A percentile compares a stretch with the other conserved stretches of the same genome.
Evolutionary conservation across 1,140 invertebrate genomes (phyloP).

Genomic region (Papilio polyxenes): DNA sequence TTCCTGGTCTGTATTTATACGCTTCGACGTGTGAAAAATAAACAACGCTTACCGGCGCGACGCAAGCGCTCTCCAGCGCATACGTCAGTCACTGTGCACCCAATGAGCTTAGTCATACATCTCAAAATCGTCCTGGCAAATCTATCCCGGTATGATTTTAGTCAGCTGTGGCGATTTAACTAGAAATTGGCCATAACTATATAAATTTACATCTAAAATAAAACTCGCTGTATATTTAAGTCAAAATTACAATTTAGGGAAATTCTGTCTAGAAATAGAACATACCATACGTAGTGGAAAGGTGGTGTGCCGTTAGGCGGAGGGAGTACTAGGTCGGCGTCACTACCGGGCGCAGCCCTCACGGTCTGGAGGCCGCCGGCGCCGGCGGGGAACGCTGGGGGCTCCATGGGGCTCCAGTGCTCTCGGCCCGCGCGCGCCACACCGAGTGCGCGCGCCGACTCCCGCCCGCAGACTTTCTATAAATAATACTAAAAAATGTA

Average conservation of each 20-base stretch:
- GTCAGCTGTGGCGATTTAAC: constrained; percentile 11
- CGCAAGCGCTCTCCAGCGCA: constrained; percentile 45
- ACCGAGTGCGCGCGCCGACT: constrained; percentile 63
- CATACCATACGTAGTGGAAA: constrained; percentile 70
- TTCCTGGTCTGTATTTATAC: constrained; percentile 75
- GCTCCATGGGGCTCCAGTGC: constrained; percentile 71
- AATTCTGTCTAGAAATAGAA: constrained; percentile 52
- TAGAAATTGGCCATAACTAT: constrained; percentile 4
- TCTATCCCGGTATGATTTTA: constrained; percentile 15
- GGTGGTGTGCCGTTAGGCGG: constrained; percentile 65
- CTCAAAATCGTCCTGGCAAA: constrained; percentile 20
- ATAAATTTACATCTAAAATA: not conserved
- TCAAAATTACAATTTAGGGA: constrained; percentile 19
- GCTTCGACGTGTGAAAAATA: constrained; percentile 73
- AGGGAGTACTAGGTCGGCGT: constrained; percentile 55
- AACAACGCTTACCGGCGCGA: constrained; percentile 66
- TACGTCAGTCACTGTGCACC: constrained; percentile 46
- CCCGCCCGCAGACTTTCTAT: constrained; percentile 68
- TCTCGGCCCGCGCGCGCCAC: constrained; percentile 67
- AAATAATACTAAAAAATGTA: constrained; percentile 77
- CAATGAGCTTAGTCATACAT: constrained; percentile 43
- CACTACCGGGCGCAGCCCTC: constrained; percentile 61
- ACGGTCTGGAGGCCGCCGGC: constrained; percentile 50
- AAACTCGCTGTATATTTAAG: constrained; percentile 12
- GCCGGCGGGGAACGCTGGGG: constrained; percentile 61